Conservation (phyloP, 2,113 vertebrate genomes). For the Gracilinanus agilis region DNA sequence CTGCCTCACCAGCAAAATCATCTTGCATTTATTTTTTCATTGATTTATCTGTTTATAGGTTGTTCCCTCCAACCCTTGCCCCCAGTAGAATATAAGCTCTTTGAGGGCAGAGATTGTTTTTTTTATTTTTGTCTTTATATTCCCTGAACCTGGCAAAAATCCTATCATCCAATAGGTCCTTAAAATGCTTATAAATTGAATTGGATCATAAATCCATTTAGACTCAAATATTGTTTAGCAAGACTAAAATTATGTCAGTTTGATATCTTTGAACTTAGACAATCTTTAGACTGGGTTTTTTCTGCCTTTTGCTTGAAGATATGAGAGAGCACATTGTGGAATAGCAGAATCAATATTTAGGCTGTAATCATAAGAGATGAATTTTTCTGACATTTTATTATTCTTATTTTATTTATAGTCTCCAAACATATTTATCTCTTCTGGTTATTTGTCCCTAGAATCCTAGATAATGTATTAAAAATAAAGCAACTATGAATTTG, state of each 20-base stretch:
- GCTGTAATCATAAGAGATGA: neutral
- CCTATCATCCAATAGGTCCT: neutral
- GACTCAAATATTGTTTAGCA: conserved; percentile 34
- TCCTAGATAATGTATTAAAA: conserved; percentile 17
- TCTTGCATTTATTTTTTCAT: neutral
- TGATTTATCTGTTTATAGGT: neutral
- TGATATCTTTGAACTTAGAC: conserved; percentile 24
- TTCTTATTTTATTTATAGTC: neutral
- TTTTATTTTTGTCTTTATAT: too few species aligned
- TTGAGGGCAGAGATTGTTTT: neutral
- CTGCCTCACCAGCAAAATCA: neutral
- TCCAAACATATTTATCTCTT: conserved; percentile 22
- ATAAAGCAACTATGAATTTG: neutral
- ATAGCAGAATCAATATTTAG: neutral
- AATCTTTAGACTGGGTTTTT: conserved; percentile 23
- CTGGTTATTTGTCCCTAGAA: neutral
- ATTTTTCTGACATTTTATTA: neutral
- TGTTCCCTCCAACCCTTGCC: neutral
- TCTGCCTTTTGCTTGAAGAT: conserved; percentile 22
- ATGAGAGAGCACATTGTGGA: neutral
- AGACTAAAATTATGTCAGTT: conserved; percentile 34
- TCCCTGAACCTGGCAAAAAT: neutral
- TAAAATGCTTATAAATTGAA: neutral
- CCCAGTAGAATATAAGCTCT: neutral
- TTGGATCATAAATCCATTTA: neutral